Base-by-base conservation (phyloP, 1,140 invertebrate species). In the Hyles vespertilio region DNA sequence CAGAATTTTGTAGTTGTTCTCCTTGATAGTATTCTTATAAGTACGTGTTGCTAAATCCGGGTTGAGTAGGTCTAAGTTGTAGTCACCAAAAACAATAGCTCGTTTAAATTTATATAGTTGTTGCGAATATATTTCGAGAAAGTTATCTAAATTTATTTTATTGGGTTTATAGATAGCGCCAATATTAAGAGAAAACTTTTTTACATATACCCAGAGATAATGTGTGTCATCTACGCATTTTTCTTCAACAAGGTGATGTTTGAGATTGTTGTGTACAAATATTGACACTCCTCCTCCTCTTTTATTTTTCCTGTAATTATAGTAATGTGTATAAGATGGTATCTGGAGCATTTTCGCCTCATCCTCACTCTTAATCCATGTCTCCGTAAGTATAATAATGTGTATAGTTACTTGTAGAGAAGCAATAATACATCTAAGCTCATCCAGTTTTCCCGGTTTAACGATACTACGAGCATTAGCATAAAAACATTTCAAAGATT, bases 211-310 rank as follows among this genome's bases (percentile, higher is more conserved):
- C 57, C 62, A 64, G 9, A 59, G 32, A 40, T 10, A 53, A 7
- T 36, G 36, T 36, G 36, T 36, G 36, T 36, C 36, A 36, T 36
- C 7, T 3, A 36, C 7, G 36, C 53, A 67, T 12, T 57, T 43
- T 12, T 56, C 54, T 32, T 59, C 53, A 36, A 59, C 57, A 0
- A 55, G 7, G 12, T 34, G 51, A 40, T 62, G 60, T 50, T 62
- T 57, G 8, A 67, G 51, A 32, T 54, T 58, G 33, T 62, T 54
- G 34, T 62, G 64, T 0, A 59, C 51, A 46, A 47, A 56, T 8
- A 67, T 62, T 34, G 65, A 67, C 8, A 67, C 65, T 46, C 65
- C 65, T 45, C 65, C 65, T 10, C 60, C 60, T 51, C 12, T 57
- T 4, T 32, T 11, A 32, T 60, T 33, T 32, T 45, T 12, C 44